These are phyloP conservation scores for Grantiella picta DNA, from an alignment of 2,113 vertebrate species.

Conservation along the genomic window DNA sequence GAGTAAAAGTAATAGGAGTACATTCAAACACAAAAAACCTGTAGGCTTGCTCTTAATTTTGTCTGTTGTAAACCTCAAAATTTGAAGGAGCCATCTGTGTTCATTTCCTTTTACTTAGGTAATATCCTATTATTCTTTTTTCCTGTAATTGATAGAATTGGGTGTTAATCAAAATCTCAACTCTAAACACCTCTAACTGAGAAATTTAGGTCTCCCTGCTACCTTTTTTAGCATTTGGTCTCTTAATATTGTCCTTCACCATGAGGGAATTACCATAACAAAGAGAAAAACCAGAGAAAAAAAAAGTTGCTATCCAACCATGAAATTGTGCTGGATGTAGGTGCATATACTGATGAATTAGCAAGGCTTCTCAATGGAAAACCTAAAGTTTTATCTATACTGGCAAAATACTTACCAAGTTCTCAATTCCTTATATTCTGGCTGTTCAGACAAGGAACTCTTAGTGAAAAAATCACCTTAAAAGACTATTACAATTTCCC, in stretches of 20 bases:
- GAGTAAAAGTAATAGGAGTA: background rate
- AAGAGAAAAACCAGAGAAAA: background rate
- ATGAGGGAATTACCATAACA: background rate
- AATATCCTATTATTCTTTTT: background rate
- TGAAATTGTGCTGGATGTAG: background rate
- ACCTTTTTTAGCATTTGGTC: background rate
- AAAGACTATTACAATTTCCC: background rate
- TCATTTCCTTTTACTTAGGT: background rate
- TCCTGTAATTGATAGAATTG: background rate
- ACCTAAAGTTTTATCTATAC: background rate
- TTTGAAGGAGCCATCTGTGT: background rate
- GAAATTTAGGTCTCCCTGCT: background rate
- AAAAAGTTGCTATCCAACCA: background rate
- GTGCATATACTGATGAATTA: background rate
- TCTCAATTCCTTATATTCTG: background rate
- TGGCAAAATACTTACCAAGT: background rate
- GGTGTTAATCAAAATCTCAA: background rate
- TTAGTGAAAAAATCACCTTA: background rate
- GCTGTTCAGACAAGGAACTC: background rate
- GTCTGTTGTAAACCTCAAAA: background rate
- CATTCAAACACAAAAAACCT: background rate
- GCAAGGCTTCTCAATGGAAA: background rate
- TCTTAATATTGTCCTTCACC: background rate
- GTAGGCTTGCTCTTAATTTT: background rate
- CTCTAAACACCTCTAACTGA: background rate